Base-by-base conservation (phyloP, 2,888 invertebrate genomes). In the Acrobasis consociella region DNA sequence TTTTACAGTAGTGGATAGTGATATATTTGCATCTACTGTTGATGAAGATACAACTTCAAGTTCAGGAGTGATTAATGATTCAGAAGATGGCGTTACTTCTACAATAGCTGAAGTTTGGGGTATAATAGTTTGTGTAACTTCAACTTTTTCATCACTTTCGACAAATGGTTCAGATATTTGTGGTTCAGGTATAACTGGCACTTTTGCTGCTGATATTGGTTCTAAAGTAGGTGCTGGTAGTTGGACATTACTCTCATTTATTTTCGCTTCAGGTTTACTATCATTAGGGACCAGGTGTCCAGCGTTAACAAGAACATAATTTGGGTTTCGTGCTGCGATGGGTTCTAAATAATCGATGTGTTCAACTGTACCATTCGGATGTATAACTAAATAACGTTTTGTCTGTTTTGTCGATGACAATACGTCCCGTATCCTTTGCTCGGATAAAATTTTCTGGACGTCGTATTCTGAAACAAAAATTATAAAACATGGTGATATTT, bases 291-390 rank as follows among this genome's bases (percentile, higher is more conserved):
- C 39, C 16, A 67, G 58, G 7, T 65, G 58, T n/a, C 67, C 70
- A 38, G 70, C 67, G 46, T 74, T 70, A 17, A 76, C 61, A 49
- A 77, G 65, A 49, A 75, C 53, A 46, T 74, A 72, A 58, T 82
- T 75, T 42, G 80, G 75, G 71, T 77, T 65, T 42, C 64, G 71
- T 53, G 70, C 64, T 11, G 71, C 52, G 37, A 77, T 64, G 3
- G 63, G 53, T 42, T 81, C 73, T 17, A 84, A 58, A 7, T 71
- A 68, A 61, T 87, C 78, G 8, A 80, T 63, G 52, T 81, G 68
- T 60, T 85, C 82, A 13, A 83, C 63, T 17, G 72, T 80, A 50
- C 83, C 85, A 69, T 85, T 74, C 16, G 79, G 68, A 66, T 82
- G 73, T 39, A 87, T 63, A n/a, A 87, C 68, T 50, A 82, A 59